Percentiles rank a stretch among this genome's conserved stretches.
These are phyloP conservation scores for Odontamblyopus rebecca DNA, from an alignment of 2,797 vertebrate species.

Conservation along the genomic window DNA sequence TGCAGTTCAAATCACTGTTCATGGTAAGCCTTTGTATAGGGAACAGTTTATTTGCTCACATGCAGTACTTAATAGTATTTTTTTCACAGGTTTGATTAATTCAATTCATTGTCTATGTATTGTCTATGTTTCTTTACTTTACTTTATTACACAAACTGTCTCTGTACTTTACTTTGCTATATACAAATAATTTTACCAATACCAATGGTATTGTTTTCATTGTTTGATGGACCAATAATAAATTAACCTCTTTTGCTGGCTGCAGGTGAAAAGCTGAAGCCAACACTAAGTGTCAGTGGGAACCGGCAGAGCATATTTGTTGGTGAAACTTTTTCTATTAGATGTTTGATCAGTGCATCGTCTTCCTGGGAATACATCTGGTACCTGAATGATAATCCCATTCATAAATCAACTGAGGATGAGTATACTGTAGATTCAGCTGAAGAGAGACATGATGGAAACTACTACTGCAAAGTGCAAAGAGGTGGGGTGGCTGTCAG, in stretches of 20 bases:
- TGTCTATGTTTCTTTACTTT: neutral
- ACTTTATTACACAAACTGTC: too few species aligned
- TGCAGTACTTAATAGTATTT: neutral
- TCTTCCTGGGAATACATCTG: conserved; percentile 52
- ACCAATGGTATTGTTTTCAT: neutral
- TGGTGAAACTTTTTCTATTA: conserved; percentile 41
- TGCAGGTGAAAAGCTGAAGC: conserved; percentile 28
- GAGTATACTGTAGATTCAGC: neutral
- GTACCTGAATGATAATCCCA: conserved; percentile 9
- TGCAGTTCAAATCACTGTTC: neutral
- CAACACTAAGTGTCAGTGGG: neutral
- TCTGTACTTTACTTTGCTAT: neutral
- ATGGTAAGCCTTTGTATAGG: conserved; percentile 34
- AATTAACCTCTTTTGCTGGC: neutral
- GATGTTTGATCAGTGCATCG: accelerated
- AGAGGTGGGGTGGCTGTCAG: conserved; percentile 21
- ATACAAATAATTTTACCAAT: neutral
- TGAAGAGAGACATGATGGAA: conserved; percentile 9
- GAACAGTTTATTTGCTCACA: neutral
- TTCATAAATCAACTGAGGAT: accelerated
- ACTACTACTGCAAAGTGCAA: conserved; percentile 50
- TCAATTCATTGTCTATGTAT: too few species aligned
- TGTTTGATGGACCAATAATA: neutral
- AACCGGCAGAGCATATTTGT: conserved; percentile 24
- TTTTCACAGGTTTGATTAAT: neutral